Conservation (phyloP, 2,113 vertebrate genomes). For the Datnioides undecimradiatus region DNA sequence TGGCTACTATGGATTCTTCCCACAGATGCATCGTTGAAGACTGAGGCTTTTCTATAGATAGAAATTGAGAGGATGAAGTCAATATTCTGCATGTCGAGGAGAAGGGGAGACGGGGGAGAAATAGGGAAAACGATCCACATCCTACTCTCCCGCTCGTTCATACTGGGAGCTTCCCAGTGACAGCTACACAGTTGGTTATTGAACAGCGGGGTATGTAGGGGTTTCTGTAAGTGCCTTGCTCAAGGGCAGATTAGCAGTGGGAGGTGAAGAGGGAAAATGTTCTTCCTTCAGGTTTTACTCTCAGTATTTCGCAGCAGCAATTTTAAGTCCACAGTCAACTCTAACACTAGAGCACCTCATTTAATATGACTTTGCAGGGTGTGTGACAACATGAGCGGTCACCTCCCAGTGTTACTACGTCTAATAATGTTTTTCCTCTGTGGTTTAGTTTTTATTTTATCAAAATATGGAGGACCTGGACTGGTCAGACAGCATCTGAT, state of each 20-base stretch:
- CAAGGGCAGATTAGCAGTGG: neutral
- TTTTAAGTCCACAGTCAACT: no score
- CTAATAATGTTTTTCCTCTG: neutral
- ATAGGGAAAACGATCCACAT: no score
- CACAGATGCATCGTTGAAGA: conserved; percentile 38
- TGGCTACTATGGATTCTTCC: conserved; percentile 65
- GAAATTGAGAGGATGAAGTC: conserved; percentile 22
- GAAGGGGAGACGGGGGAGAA: neutral
- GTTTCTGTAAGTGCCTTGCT: neutral
- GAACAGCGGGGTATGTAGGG: neutral
- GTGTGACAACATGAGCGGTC: neutral
- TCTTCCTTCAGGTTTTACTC: neutral
- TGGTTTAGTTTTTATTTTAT: neutral
- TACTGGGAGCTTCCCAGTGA: neutral
- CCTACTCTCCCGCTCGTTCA: neutral
- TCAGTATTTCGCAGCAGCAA: neutral
- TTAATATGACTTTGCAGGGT: neutral
- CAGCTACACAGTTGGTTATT: neutral
- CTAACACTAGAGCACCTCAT: no score
- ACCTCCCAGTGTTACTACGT: neutral
- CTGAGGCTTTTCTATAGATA: conserved; percentile 19
- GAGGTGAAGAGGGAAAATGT: neutral
- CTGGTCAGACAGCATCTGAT: neutral
- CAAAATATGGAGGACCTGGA: neutral
- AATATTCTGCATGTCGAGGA: conserved; percentile 6